Conservation (phyloP, 1,140 invertebrate species). For the Lineus longissimus region DNA sequence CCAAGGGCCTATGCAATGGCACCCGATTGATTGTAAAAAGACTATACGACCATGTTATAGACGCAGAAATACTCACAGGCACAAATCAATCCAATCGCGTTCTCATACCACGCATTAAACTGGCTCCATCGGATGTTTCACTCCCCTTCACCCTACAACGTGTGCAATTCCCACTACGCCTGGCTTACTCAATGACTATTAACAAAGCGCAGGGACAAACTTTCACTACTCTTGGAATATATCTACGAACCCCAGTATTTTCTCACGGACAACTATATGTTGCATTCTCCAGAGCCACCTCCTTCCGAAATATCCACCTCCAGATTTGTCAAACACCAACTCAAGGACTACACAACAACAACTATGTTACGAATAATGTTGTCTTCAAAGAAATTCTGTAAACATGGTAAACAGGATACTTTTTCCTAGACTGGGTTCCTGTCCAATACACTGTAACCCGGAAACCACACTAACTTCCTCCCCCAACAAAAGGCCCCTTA, state of each 20-base stretch:
- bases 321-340: too few relatives aligned
- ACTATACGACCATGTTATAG: too few relatives aligned
- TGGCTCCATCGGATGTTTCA: neutral
- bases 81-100: neutral
- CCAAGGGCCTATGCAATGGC: conserved; percentile 25
- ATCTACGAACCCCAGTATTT: conserved; percentile 23
- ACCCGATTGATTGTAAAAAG: conserved; percentile 20
- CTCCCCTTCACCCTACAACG: neutral
- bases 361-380: too few relatives aligned
- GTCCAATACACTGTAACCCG: too few relatives aligned
- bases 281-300: conserved; percentile 23
- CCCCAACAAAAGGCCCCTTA: too few relatives aligned
- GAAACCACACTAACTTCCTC: too few relatives aligned
- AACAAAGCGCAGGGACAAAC: conserved; percentile 40
- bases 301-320: too few relatives aligned
- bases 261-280: conserved; percentile 35
- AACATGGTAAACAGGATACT: too few relatives aligned
- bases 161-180: neutral
- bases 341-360: too few relatives aligned
- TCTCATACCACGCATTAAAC: neutral
- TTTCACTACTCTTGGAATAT: conserved; percentile 26
- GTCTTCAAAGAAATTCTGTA: too few relatives aligned
- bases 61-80: too few relatives aligned
- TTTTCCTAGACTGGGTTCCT: too few relatives aligned
- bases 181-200: conserved; percentile 35